These are phyloP conservation scores for Cotesia congregata DNA, from an alignment of 2,888 invertebrate species.

Conservation along the genomic window DNA sequence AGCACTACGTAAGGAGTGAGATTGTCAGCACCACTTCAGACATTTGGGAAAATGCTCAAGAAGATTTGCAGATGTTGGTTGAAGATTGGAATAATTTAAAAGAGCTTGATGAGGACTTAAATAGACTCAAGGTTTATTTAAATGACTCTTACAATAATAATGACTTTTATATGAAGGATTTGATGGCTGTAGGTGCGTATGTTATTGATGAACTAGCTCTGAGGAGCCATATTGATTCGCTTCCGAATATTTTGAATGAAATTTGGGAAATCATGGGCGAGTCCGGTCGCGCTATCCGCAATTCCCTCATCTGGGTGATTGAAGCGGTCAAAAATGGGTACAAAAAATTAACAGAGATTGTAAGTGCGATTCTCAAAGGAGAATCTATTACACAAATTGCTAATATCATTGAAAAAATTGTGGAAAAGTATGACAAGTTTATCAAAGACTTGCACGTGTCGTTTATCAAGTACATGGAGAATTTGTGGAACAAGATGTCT, in stretches of 20 bases:
- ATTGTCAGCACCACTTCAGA: constrained; percentile 77
- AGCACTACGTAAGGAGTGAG: constrained; percentile 79
- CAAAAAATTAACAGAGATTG: constrained; percentile 78
- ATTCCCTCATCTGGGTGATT: constrained; percentile 82
- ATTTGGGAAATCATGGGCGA: constrained; percentile 90
- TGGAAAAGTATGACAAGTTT: constrained; percentile 84
- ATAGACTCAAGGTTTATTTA: constrained; percentile 78
- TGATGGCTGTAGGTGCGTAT: constrained; percentile 79
- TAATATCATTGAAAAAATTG: constrained; percentile 77
- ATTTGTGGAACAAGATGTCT: constrained; percentile 80
- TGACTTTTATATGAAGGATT: constrained; percentile 87
- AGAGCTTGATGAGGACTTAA: constrained; percentile 81
- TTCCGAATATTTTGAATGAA: constrained; percentile 86
- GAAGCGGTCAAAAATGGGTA: constrained; percentile 81
- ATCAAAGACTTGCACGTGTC: constrained; percentile 83
- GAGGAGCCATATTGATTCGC: constrained; percentile 81
- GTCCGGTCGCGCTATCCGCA: constrained; percentile 83
- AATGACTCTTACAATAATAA: constrained; percentile 85
- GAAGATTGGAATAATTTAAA: constrained; percentile 80
- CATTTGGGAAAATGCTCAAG: constrained; percentile 83
- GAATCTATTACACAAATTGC: constrained; percentile 83
- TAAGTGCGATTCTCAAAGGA: constrained; percentile 80
- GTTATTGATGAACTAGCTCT: constrained; percentile 85
- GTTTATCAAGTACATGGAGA: constrained; percentile 80
- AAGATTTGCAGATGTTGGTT: constrained; percentile 78